Base-by-base conservation (phyloP, 2,888 invertebrate genomes). In the Metalampra italica region DNA sequence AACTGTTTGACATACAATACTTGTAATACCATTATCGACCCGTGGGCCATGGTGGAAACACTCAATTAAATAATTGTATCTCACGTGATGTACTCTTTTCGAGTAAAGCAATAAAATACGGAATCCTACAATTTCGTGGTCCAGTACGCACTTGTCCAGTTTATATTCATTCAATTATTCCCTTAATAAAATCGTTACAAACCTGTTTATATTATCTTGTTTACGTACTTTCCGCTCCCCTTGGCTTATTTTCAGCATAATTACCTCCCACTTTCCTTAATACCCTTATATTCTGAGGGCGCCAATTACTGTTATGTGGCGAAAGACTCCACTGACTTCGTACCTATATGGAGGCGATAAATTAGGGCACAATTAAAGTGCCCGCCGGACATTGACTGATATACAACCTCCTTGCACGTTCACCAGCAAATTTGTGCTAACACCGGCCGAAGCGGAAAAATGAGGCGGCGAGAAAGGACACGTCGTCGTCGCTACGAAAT, bases 371-470 rank as follows among this genome's bases (percentile, higher is more conserved):
- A 84, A 86, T 86, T 85, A 84, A 86, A 86, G 71, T 76, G 65
- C 66, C 74, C 64, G 72, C 66, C 62, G 68, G 85, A 86, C 87
- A 67, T 76, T 86, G 87, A 86, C 82, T 84, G 85, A 87, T 87
- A 83, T 86, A 87, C 75, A 75, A 68, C 78, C 80, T 77, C 64
- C 65, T 74, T 72, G 71, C 74, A 74, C 66, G 66, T 59, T 67
- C 63, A 61, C 64, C 55, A 55, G 64, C 62, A 71, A 68, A 72
- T 77, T 75, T 68, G 65, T 67, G 62, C 57, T 63, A 60, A 62
- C 57, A 60, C 59, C 64, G 58, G 62, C 60, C 72, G 65, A 66
- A 66, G 66, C 64, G 65, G 68, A 75, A 79, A 83, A 84, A 80
- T 75, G 67, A 72, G 66, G 59, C 57, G 59, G 54, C 64, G 53